Evolutionary conservation across 2,888 invertebrate species (phyloP).

Genomic region (Orthosia incerta): DNA sequence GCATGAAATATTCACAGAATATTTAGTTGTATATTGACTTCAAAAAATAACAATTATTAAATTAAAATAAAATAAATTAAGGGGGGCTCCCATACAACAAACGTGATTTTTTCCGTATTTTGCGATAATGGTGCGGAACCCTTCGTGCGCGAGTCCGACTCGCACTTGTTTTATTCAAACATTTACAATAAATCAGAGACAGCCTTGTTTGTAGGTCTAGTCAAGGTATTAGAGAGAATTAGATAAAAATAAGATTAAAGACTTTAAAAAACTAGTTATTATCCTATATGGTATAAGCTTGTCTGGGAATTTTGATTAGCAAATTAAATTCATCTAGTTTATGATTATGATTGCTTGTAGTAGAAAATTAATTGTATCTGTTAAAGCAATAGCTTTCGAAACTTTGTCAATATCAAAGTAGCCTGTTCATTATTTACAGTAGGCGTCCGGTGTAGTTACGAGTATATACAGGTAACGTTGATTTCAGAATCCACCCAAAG

Average conservation of each 20-base stretch:
- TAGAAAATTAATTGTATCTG: neutral
- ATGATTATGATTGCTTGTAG: neutral
- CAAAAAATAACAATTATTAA: too few species aligned
- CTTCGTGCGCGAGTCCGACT: too few species aligned
- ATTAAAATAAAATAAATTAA: too few species aligned
- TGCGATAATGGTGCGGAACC: too few species aligned
- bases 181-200: neutral
- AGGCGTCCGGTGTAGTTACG: neutral
- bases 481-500: neutral
- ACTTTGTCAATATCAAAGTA: neutral
- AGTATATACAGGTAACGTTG: neutral
- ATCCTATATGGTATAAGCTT: neutral
- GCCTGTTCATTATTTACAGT: neutral
- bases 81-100: too few species aligned
- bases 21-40: too few species aligned
- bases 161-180: too few species aligned
- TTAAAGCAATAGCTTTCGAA: neutral
- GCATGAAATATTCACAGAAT: too few species aligned
- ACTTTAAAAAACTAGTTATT: constrained; percentile 1
- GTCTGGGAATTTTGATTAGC: constrained; percentile 16
- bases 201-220: neutral
- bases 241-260: neutral
- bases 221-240: neutral
- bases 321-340: constrained; percentile 8
- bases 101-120: too few species aligned